Conservation (phyloP, 2,113 vertebrate genomes). For the Notothenia coriiceps region DNA sequence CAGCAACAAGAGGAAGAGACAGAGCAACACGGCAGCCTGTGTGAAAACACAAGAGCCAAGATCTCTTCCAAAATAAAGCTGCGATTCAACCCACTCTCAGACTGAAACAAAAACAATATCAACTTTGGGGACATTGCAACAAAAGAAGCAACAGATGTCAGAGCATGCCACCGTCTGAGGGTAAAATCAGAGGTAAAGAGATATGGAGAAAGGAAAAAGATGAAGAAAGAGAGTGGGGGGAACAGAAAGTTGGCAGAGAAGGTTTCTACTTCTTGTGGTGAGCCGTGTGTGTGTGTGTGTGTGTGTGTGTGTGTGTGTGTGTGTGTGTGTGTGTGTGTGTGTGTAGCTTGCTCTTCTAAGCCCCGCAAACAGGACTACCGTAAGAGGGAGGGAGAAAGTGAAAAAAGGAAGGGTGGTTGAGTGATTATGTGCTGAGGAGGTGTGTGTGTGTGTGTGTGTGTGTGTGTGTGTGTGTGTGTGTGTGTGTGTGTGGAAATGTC, state of each 20-base stretch:
- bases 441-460: constrained; percentile 55
- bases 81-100: neutral
- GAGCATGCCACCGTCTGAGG: neutral
- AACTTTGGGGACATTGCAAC: neutral
- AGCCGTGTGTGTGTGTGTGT: constrained; percentile 48
- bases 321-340: constrained; percentile 56
- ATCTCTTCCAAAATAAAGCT: constrained; percentile 1
- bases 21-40: neutral
- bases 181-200: neutral
- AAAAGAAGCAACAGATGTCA: neutral
- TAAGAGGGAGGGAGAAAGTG: constrained; percentile 55
- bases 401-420: constrained; percentile 67
- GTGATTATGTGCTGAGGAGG: constrained; percentile 73
- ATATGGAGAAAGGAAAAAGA: constrained; percentile 27
- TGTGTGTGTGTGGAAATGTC: constrained; percentile 20
- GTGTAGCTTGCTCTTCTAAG: constrained; percentile 65
- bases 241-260: constrained; percentile 39
- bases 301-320: constrained; percentile 55
- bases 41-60: neutral
- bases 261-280: constrained; percentile 55
- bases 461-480: constrained; percentile 50
- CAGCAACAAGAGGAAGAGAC: constrained; percentile 6
- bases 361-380: constrained; percentile 59
- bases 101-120: neutral
- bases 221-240: constrained; percentile 26